phyloP scores from a whole-genome alignment of 2,797 vertebrate species.

The Atherinosoma microstoma region DNA sequence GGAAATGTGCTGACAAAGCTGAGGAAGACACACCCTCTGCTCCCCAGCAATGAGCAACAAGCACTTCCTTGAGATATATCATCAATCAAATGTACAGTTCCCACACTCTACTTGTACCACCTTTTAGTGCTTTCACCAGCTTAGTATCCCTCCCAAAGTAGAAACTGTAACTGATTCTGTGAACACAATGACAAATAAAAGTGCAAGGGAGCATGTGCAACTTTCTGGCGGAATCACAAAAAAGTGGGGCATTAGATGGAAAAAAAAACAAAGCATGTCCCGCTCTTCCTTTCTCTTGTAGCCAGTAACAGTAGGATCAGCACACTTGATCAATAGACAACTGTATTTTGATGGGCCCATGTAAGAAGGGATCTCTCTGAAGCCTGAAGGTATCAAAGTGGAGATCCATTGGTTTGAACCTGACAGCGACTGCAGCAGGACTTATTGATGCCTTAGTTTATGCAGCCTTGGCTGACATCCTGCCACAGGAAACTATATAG shows the following conservation, averaged over 20 bases:
- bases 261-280: neutral
- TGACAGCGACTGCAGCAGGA: constrained; percentile 39
- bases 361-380: constrained; percentile 12
- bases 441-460: constrained; percentile 18
- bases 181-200: neutral
- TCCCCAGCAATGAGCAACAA: constrained; percentile 26
- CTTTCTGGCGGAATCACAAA: constrained; percentile 9
- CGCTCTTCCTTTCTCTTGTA: neutral
- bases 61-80: constrained; percentile 48
- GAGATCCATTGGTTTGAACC: constrained; percentile 33
- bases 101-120: neutral
- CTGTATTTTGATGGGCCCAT: constrained; percentile 13
- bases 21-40: constrained; percentile 48
- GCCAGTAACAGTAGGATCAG: constrained; percentile 5
- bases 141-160: neutral
- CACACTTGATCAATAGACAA: constrained; percentile 41
- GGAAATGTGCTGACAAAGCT: constrained; percentile 55
- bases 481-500: constrained; percentile 69
- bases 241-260: constrained; percentile 19
- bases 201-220: neutral
- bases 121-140: constrained; percentile 7
- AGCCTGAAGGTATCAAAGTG: constrained; percentile 2
- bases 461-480: constrained; percentile 61
- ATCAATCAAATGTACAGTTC: constrained; percentile 15
- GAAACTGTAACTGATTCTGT: neutral